A percentile compares a stretch with the other conserved stretches of the same genome.
Evolutionary conservation across 2,113 vertebrate species (phyloP).

Genomic region (Eolophus roseicapilla): DNA sequence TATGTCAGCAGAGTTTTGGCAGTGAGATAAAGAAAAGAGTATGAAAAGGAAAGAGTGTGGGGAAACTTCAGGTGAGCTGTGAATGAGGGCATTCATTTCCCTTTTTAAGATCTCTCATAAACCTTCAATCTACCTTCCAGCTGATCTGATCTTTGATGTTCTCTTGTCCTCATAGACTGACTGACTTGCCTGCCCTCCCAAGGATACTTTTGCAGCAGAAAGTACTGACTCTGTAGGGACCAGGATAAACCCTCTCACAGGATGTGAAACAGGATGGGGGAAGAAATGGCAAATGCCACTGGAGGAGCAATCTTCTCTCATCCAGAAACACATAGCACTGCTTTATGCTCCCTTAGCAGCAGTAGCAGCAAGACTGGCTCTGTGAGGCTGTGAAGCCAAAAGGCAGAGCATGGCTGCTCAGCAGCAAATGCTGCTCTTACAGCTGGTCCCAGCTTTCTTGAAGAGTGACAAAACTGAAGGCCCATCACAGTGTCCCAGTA

Average conservation of each 20-base stretch:
- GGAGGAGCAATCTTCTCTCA: neutral
- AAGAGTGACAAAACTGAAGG: neutral
- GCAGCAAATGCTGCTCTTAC: neutral
- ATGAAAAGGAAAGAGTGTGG: neutral
- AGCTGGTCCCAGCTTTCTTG: neutral
- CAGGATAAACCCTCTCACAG: accelerated
- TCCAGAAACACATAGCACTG: neutral
- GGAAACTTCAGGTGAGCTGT: neutral
- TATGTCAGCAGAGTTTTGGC: neutral
- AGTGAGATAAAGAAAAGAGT: neutral
- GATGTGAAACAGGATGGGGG: neutral
- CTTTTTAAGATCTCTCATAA: neutral
- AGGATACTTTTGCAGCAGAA: neutral
- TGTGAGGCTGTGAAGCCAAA: neutral
- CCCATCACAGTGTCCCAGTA: neutral
- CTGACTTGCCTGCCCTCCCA: neutral
- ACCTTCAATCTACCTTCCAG: neutral
- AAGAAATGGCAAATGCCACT: neutral
- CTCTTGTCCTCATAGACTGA: neutral
- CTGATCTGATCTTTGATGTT: neutral
- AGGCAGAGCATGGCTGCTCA: neutral
- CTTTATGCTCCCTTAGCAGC: neutral
- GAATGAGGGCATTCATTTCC: neutral
- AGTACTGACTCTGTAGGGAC: neutral
- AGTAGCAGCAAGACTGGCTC: neutral